phyloP scores from a whole-genome alignment of 2,888 invertebrate species.

The Apocheima hispidaria region DNA sequence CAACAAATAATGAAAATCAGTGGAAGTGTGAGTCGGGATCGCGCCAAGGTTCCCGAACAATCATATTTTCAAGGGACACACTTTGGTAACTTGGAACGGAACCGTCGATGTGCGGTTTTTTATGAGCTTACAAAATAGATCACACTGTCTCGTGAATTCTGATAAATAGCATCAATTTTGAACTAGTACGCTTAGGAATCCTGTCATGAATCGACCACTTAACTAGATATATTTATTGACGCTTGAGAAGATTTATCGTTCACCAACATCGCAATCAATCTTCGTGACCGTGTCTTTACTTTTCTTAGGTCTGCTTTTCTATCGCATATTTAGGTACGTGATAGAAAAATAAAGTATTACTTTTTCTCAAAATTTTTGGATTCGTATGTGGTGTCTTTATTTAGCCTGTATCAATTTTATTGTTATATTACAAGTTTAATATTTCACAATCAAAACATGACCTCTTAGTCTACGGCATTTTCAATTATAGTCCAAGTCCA shows the following conservation, averaged over 20 bases:
- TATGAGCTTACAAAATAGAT: not conserved
- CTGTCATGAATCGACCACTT: conserved; percentile 31
- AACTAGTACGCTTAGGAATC: conserved; percentile 13
- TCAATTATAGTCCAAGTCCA: no score
- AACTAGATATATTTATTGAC: conserved; percentile 42
- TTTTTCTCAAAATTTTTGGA: not conserved
- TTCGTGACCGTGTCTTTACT: conserved; percentile 30
- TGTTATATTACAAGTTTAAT: no score
- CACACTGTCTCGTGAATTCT: conserved; percentile 4
- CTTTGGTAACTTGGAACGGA: no score
- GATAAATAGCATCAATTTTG: conserved; percentile 20
- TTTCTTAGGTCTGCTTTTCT: conserved; percentile 4
- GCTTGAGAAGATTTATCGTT: conserved; percentile 47
- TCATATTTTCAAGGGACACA: no score
- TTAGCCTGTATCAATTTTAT: no score
- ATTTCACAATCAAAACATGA: no score
- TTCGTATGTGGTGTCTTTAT: no score
- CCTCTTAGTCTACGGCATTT: no score
- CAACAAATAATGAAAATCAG: no score
- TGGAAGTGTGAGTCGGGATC: no score
- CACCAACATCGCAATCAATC: conserved; percentile 38
- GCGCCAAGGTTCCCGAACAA: no score
- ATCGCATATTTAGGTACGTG: not conserved
- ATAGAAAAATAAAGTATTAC: conserved; percentile 1
- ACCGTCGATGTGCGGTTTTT: not conserved